These are phyloP conservation scores for Rhineura floridana DNA, from an alignment of 2,113 vertebrate genomes.

Conservation along the genomic window DNA sequence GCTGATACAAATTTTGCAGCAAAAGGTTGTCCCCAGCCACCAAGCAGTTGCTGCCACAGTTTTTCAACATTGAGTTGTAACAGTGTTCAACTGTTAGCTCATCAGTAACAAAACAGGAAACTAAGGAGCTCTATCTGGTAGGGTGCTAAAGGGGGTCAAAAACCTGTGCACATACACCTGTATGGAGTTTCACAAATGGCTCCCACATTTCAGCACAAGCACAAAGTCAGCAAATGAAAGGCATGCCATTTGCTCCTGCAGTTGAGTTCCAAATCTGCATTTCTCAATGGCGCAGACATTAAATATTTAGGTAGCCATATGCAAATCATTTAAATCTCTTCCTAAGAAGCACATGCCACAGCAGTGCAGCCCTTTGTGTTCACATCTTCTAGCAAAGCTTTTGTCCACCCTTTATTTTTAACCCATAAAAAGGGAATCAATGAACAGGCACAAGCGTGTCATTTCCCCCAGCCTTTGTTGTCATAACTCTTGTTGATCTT, in stretches of 20 bases:
- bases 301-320: conserved; percentile 73
- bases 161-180: too few species aligned
- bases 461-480: too few species aligned
- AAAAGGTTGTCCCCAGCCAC: conserved; percentile 43
- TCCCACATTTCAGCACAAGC: conserved; percentile 39
- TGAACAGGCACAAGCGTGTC: conserved; percentile 29
- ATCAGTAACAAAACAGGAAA: accelerated
- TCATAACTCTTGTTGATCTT: conserved; percentile 19
- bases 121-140: neutral
- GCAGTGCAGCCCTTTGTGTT: conserved; percentile 44
- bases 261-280: conserved; percentile 43
- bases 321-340: conserved; percentile 70
- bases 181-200: conserved; percentile 30
- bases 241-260: conserved; percentile 5
- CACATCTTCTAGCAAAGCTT: conserved; percentile 47
- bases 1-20: conserved; percentile 6
- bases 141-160: accelerated
- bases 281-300: conserved; percentile 61
- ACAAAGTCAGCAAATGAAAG: conserved; percentile 32
- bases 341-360: conserved; percentile 53
- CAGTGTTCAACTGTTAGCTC: conserved; percentile 30
- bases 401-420: conserved; percentile 56
- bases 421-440: conserved; percentile 53
- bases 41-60: conserved; percentile 32
- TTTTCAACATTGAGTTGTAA: neutral